Percentiles rank a stretch among this genome's conserved stretches.
phyloP scores from a whole-genome alignment of 1,140 invertebrate species.

The Eciton burchellii region DNA sequence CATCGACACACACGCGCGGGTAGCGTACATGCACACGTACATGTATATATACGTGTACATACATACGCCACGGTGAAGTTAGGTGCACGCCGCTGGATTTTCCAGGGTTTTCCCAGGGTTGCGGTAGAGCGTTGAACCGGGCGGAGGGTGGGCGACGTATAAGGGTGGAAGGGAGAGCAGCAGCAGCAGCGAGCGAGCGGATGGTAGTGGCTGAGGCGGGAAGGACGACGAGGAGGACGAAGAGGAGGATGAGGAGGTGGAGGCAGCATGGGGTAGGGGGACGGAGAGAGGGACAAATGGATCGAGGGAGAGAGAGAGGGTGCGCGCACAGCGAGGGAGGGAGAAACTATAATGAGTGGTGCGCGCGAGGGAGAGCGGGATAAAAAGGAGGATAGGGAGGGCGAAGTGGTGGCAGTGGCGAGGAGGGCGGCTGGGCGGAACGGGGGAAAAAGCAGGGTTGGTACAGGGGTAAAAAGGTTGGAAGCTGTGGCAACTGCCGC shows the following conservation, averaged over 20 bases:
- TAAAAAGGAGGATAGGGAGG: slow-evolving; percentile 71
- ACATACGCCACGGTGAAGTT: slow-evolving; percentile 72
- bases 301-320: slow-evolving; percentile 28
- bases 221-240: slow-evolving; percentile 48
- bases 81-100: slow-evolving; percentile 82
- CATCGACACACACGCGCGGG: slow-evolving; percentile 10
- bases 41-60: slow-evolving; percentile 6
- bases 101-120: slow-evolving; percentile 85
- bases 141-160: slow-evolving; percentile 70
- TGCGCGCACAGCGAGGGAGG: slow-evolving; percentile 58
- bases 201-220: slow-evolving; percentile 61
- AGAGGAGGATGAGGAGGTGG: slow-evolving; percentile 62
- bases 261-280: slow-evolving; percentile 57
- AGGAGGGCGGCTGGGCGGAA: slow-evolving; percentile 57
- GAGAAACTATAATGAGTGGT: slow-evolving; percentile 82
- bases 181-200: slow-evolving; percentile 54
- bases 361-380: slow-evolving; percentile 78
- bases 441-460: slow-evolving; percentile 65
- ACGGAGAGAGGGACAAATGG: slow-evolving; percentile 40
- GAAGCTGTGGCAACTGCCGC: slow-evolving; percentile 78
- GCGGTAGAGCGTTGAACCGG: slow-evolving; percentile 78
- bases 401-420: slow-evolving; percentile 29
- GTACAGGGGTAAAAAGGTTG: slow-evolving; percentile 82
- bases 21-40: neutral
- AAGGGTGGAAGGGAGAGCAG: slow-evolving; percentile 69